These are phyloP conservation scores for Pilophorus perplexus DNA, from an alignment of 2,888 invertebrate genomes.

Conservation along the genomic window DNA sequence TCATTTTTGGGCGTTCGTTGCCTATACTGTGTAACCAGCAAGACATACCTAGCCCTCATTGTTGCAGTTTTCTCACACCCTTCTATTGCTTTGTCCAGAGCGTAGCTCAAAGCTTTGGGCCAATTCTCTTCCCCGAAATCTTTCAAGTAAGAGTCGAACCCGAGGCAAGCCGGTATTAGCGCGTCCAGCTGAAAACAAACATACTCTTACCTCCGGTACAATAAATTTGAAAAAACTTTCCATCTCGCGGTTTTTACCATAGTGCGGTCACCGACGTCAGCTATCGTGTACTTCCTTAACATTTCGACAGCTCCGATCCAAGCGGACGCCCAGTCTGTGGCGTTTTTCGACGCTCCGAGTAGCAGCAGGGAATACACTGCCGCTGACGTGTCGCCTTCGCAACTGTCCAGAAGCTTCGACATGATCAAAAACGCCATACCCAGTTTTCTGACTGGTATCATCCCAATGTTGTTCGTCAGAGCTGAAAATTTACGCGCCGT, in stretches of 20 bases:
- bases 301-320: conserved; percentile 60
- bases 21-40: no score
- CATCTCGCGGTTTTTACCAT: no score
- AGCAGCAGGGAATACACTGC: conserved; percentile 76
- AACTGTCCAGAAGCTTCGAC: conserved; percentile 61
- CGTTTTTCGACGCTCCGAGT: conserved; percentile 50
- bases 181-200: conserved; percentile 37
- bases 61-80: conserved; percentile 47
- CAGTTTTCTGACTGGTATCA: conserved; percentile 23
- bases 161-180: conserved; percentile 40
- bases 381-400: conserved; percentile 77
- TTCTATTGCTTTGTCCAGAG: conserved; percentile 43
- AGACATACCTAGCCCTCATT: conserved; percentile 48
- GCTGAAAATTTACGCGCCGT: conserved; percentile 31
- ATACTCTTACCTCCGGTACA: background rate
- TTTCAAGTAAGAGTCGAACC: conserved; percentile 33
- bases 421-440: conserved; percentile 46
- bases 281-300: conserved; percentile 68
- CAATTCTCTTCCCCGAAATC: conserved; percentile 31
- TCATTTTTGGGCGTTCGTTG: no score
- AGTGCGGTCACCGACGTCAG: conserved; percentile 70
- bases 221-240: no score
- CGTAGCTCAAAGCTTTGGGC: conserved; percentile 40
- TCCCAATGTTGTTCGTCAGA: conserved; percentile 23
- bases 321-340: conserved; percentile 58